These are phyloP conservation scores for Trichonephila clavata DNA, from an alignment of 1,140 invertebrate genomes.

Conservation along the genomic window DNA sequence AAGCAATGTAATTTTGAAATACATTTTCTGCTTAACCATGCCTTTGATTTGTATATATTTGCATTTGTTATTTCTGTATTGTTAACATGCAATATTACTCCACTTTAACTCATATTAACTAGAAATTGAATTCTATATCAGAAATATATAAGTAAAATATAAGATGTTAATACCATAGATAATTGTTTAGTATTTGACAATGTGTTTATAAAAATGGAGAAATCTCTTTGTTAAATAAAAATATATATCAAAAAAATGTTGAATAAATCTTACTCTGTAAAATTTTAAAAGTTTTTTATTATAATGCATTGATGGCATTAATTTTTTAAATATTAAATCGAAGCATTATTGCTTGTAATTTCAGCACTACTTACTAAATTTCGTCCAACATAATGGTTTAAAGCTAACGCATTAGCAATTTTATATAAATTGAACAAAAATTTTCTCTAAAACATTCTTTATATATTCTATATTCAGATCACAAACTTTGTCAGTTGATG, in stretches of 20 bases:
- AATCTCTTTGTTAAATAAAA: slow-evolving; percentile 6
- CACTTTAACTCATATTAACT: background rate
- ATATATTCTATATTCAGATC: too few relatives aligned
- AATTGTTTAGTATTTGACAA: background rate
- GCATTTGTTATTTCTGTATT: background rate
- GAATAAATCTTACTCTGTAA: slow-evolving; percentile 3
- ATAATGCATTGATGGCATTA: background rate
- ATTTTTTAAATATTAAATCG: too few relatives aligned
- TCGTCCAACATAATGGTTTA: too few relatives aligned
- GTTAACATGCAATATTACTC: background rate
- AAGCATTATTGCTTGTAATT: too few relatives aligned
- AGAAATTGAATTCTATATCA: background rate
- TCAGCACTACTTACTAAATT: too few relatives aligned
- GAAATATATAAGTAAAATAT: background rate
- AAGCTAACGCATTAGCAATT: too few relatives aligned
- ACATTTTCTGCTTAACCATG: background rate
- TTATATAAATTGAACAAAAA: too few relatives aligned
- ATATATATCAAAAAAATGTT: background rate
- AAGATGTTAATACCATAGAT: background rate
- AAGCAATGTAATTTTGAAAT: background rate
- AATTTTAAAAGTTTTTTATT: background rate
- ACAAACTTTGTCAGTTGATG: too few relatives aligned
- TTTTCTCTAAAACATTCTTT: too few relatives aligned
- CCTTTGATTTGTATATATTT: background rate
- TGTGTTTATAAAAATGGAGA: slow-evolving; percentile 16